phyloP scores from a whole-genome alignment of 1,140 invertebrate genomes.

The Pentalonia nigronervosa region DNA sequence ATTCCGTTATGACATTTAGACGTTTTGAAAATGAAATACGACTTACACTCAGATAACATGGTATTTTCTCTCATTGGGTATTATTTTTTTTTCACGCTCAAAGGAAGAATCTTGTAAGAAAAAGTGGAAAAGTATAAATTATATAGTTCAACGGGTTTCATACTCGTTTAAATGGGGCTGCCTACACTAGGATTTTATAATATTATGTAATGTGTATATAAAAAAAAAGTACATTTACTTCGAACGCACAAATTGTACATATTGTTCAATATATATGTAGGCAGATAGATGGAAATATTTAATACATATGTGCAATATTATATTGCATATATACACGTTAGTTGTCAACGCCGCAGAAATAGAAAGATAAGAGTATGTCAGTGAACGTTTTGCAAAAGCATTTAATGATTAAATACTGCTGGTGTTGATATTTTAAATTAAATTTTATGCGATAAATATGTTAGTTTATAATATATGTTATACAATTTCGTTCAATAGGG shows the following conservation, averaged over 20 bases:
- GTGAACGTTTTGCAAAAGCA: background rate
- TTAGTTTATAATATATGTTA: background rate
- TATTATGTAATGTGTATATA: background rate
- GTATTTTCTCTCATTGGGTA: constrained; percentile 8
- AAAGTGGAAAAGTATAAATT: constrained; percentile 44
- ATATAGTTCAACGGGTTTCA: constrained; percentile 38
- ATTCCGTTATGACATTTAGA: constrained; percentile 47
- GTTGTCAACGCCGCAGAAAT: background rate
- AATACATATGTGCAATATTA: background rate
- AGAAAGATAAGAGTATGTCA: background rate
- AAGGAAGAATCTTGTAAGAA: constrained; percentile 19
- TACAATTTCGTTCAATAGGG: background rate
- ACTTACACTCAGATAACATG: constrained; percentile 47
- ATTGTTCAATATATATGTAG: constrained; percentile 1
- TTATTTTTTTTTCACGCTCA: background rate
- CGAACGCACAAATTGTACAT: background rate
- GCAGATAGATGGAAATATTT: background rate
- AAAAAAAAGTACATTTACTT: background rate
- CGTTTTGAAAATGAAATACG: constrained; percentile 52
- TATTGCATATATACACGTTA: background rate
- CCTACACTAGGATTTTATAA: background rate
- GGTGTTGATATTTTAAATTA: background rate
- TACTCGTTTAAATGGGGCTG: background rate
- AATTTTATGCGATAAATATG: background rate
- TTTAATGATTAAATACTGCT: background rate